These are phyloP conservation scores for Drosophila sulfurigaster DNA, from an alignment of 1,140 invertebrate genomes.

Conservation along the genomic window DNA sequence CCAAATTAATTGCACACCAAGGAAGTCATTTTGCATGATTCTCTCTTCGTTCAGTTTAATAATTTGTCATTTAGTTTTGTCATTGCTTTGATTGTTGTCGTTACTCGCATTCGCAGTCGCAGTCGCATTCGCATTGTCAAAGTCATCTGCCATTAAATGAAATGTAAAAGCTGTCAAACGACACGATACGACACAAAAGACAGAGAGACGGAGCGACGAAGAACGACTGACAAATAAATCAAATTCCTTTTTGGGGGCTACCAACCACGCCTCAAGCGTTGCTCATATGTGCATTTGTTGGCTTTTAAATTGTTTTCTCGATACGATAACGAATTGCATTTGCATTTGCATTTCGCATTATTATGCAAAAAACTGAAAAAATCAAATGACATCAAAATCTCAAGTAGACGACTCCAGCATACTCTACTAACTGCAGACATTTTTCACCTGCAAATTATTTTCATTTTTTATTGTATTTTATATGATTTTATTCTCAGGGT, in stretches of 20 bases:
- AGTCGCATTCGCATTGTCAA: conserved; percentile 25
- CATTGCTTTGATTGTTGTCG: conserved; percentile 39
- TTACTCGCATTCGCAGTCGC: neutral
- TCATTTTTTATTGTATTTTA: too few species aligned
- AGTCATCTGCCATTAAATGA: conserved; percentile 47
- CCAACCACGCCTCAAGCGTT: conserved; percentile 39
- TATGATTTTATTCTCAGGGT: conserved; percentile 6
- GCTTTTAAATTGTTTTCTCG: conserved; percentile 61
- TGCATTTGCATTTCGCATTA: conserved; percentile 60
- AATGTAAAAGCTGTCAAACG: conserved; percentile 44
- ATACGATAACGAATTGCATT: conserved; percentile 57
- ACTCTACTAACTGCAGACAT: conserved; percentile 5
- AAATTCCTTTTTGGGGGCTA: conserved; percentile 65
- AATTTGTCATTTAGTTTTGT: conserved; percentile 45
- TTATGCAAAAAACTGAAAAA: conserved; percentile 57
- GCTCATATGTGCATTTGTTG: conserved; percentile 30
- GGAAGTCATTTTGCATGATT: conserved; percentile 49
- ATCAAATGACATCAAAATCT: neutral
- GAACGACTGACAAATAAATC: conserved; percentile 26
- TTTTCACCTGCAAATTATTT: neutral
- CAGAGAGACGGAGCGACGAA: conserved; percentile 13
- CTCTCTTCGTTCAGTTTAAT: conserved; percentile 25
- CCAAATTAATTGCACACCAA: conserved; percentile 70
- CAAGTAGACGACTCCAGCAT: conserved; percentile 6
- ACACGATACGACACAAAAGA: neutral